These are phyloP conservation scores for Eurystomus gularis DNA, from an alignment of 2,113 vertebrate genomes.

Conservation along the genomic window DNA sequence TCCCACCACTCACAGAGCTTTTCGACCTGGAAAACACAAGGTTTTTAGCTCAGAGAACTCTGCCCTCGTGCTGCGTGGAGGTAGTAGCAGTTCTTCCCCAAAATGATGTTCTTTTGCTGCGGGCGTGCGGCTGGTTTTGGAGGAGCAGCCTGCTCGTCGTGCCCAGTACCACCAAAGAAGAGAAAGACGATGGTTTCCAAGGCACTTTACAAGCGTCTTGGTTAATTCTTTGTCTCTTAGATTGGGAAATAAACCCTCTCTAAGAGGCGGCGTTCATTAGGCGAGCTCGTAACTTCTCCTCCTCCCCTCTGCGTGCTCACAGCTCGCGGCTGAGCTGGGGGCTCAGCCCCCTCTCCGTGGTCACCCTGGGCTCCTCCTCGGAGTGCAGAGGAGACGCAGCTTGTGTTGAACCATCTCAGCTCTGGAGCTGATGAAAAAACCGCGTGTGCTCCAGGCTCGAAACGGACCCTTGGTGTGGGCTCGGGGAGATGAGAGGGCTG, in stretches of 20 bases:
- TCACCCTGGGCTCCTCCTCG: not conserved
- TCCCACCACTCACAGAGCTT: not conserved
- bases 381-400: not conserved
- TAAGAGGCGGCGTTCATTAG: accelerated
- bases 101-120: no score
- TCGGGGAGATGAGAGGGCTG: no score
- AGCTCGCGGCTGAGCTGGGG: not conserved
- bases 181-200: not conserved
- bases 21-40: not conserved
- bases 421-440: not conserved
- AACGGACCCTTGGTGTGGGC: not conserved
- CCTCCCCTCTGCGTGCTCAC: not conserved
- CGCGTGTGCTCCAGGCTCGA: not conserved
- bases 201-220: accelerated
- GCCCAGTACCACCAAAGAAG: not conserved
- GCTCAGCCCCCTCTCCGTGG: not conserved
- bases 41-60: not conserved
- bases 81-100: not conserved
- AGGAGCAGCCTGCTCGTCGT: no score
- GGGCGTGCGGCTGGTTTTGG: not conserved
- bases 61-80: accelerated
- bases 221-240: not conserved
- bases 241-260: not conserved
- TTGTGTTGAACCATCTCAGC: not conserved
- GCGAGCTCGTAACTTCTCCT: not conserved